phyloP scores from a whole-genome alignment of 2,888 invertebrate genomes.

The Mylabris sibirica region DNA sequence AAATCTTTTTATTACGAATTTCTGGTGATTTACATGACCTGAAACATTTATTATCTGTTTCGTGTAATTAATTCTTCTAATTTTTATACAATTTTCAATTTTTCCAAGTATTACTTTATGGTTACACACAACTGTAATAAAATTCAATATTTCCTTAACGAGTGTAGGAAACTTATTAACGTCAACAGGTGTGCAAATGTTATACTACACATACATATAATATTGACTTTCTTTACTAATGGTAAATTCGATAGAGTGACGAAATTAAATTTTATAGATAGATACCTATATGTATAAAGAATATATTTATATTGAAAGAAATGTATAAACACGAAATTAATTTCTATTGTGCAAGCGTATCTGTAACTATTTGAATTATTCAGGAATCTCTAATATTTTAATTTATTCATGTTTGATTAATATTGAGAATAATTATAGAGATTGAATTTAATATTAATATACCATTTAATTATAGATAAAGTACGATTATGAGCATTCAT shows the following conservation, averaged over 20 bases:
- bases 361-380: too few species aligned
- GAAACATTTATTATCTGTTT: background rate
- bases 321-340: background rate
- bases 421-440: too few species aligned
- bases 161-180: slow-evolving; percentile 1
- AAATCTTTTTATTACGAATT: slow-evolving; percentile 11
- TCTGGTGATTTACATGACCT: slow-evolving; percentile 21
- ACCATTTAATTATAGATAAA: too few species aligned
- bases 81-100: background rate
- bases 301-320: too few species aligned
- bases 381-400: too few species aligned
- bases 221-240: background rate
- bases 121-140: background rate
- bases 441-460: too few species aligned
- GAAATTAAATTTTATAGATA: background rate
- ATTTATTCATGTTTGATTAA: too few species aligned
- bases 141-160: background rate
- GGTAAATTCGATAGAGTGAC: background rate
- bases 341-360: too few species aligned
- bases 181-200: slow-evolving; percentile 13
- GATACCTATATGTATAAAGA: background rate
- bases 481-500: too few species aligned
- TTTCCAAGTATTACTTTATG: background rate
- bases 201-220: background rate
- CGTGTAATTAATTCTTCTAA: background rate